Percentiles rank a stretch among this genome's conserved stretches.
Evolutionary conservation across 2,113 vertebrate genomes (phyloP).

Genomic region (Tragelaphus strepsiceros): DNA sequence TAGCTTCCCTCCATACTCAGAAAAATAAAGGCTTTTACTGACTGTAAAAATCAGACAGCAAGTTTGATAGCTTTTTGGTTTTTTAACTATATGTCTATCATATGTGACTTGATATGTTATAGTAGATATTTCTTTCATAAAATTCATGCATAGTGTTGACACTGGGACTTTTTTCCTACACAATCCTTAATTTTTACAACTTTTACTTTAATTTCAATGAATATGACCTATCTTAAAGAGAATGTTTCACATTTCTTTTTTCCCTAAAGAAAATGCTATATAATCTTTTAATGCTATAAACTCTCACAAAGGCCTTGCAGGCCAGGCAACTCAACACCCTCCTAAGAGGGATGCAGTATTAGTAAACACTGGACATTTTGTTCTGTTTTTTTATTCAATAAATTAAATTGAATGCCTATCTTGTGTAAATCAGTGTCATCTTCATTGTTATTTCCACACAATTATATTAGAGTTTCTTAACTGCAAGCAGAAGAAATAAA

Average conservation of each 20-base stretch:
- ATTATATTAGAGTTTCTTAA: background rate
- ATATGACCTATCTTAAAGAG: background rate
- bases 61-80: background rate
- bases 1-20: background rate
- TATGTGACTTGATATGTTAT: background rate
- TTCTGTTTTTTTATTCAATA: background rate
- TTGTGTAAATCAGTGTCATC: background rate
- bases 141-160: background rate
- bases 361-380: background rate
- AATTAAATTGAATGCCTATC: background rate
- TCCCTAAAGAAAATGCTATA: background rate
- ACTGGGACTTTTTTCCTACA: background rate
- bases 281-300: background rate
- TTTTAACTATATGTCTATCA: background rate
- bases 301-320: background rate
- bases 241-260: background rate
- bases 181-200: background rate
- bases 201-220: background rate
- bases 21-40: background rate
- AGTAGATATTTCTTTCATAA: background rate
- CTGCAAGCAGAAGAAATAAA: conserved; percentile 5
- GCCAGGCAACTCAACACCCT: background rate
- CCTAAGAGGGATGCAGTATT: background rate
- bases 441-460: background rate
- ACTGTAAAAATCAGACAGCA: background rate